Evolutionary conservation across 2,113 vertebrate genomes (phyloP).

Genomic region (Micronycteris hirsuta): DNA sequence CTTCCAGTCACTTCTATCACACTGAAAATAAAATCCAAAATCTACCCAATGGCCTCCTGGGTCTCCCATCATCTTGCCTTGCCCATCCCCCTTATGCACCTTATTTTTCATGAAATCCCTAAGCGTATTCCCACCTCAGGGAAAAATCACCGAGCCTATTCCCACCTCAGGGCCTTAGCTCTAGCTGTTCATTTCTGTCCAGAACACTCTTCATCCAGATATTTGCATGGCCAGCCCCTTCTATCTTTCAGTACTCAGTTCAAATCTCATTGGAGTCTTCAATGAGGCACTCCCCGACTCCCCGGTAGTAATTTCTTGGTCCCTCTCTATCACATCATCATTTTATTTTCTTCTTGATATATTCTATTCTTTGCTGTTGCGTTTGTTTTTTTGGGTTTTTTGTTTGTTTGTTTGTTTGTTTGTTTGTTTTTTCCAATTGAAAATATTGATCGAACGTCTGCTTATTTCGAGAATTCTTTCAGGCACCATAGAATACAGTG

Average conservation of each 20-base stretch:
- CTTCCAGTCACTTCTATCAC: not conserved
- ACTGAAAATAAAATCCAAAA: not conserved
- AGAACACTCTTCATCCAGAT: not conserved
- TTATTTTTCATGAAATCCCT: not conserved
- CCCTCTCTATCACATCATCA: not conserved
- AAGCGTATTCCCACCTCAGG: not conserved
- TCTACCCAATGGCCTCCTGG: not conserved
- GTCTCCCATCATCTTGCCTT: not conserved
- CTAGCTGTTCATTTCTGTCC: not conserved
- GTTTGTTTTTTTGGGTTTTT: no score
- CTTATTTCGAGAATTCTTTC: not conserved
- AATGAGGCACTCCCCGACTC: not conserved
- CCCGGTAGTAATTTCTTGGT: not conserved
- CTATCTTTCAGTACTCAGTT: not conserved
- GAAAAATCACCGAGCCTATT: not conserved
- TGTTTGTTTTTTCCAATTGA: no score
- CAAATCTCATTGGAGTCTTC: not conserved
- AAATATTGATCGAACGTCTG: not conserved
- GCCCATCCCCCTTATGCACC: not conserved
- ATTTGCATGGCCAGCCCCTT: not conserved
- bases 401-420: no score
- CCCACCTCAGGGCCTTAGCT: not conserved
- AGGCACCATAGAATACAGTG: not conserved
- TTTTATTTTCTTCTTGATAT: not conserved
- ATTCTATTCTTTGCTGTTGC: not conserved